A percentile compares a stretch with the other conserved stretches of the same genome.
phyloP scores from a whole-genome alignment of 2,797 vertebrate genomes.

The Pempheris klunzingeri region DNA sequence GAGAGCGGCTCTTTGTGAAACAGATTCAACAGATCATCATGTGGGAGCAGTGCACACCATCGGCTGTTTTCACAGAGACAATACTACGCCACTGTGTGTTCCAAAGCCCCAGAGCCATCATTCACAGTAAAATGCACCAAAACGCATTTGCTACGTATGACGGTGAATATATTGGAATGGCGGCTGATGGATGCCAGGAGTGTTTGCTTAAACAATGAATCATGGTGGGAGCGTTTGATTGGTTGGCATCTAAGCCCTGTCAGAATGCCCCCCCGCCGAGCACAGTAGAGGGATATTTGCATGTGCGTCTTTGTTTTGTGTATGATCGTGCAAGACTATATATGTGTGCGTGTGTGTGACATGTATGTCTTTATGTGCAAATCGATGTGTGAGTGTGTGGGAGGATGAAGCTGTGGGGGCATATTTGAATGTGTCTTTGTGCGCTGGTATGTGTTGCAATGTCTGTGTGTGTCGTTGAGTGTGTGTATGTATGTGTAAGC shows the following conservation, averaged over 20 bases:
- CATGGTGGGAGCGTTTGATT: constrained; percentile 76
- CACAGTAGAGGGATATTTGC: constrained; percentile 78
- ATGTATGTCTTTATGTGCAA: constrained; percentile 80
- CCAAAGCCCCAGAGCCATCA: constrained; percentile 69
- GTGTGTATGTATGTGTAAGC: constrained; percentile 57
- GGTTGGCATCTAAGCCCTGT: constrained; percentile 81
- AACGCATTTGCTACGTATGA: constrained; percentile 61
- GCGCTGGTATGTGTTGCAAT: constrained; percentile 59
- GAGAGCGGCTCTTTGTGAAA: constrained; percentile 56
- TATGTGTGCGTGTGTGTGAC: constrained; percentile 43
- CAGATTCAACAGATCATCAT: constrained; percentile 72
- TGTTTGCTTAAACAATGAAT: constrained; percentile 84
- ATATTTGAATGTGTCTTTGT: constrained; percentile 77
- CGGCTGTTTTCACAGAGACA: constrained; percentile 66
- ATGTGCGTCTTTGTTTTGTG: constrained; percentile 79
- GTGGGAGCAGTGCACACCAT: constrained; percentile 59
- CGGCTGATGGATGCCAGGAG: constrained; percentile 73
- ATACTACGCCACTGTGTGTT: constrained; percentile 56
- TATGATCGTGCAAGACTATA: constrained; percentile 38
- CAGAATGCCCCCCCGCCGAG: constrained; percentile 78
- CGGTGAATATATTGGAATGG: constrained; percentile 64
- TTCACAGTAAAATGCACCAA: constrained; percentile 66
- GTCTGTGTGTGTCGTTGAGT: constrained; percentile 45
- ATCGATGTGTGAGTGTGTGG: constrained; percentile 75
- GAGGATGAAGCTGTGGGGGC: constrained; percentile 77